Evolutionary conservation across 2,797 vertebrate genomes (phyloP).

Genomic region (Discoglossus pictus): DNA sequence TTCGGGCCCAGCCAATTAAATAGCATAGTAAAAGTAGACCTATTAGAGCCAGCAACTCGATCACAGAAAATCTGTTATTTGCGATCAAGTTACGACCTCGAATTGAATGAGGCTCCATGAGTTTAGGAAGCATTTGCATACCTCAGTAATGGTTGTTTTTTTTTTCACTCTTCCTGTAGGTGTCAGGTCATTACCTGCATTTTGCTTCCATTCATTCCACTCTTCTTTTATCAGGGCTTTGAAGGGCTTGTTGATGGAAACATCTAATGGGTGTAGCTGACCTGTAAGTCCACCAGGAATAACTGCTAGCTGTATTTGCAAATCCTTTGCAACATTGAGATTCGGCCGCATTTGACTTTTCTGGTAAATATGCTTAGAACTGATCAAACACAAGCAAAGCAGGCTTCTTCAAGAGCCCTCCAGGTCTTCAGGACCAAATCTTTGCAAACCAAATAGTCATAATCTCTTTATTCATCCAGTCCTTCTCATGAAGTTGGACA

Average conservation of each 20-base stretch:
- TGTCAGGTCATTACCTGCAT: neutral
- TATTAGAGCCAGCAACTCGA: no score
- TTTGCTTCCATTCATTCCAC: constrained; percentile 7
- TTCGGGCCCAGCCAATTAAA: no score
- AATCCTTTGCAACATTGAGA: constrained; percentile 1
- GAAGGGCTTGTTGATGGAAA: neutral
- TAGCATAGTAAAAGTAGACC: no score
- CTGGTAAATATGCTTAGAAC: constrained; percentile 2
- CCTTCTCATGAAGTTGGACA: constrained; percentile 1
- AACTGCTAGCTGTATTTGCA: neutral
- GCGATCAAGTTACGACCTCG: no score
- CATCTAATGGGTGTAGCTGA: constrained; percentile 1
- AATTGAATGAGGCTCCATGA: no score
- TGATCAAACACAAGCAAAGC: neutral
- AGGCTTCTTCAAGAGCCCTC: constrained; percentile 1
- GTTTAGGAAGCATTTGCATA: no score
- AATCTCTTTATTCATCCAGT: neutral
- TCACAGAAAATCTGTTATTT: no score
- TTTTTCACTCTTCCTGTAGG: constrained; percentile 1
- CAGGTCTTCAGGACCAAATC: constrained; percentile 1
- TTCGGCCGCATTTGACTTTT: neutral
- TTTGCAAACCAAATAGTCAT: constrained; percentile 8
- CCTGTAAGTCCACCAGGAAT: neutral
- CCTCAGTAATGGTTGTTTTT: no score
- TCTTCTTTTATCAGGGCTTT: neutral